Base-by-base conservation (phyloP, 1,140 invertebrate species). In the Forficula auricularia region DNA sequence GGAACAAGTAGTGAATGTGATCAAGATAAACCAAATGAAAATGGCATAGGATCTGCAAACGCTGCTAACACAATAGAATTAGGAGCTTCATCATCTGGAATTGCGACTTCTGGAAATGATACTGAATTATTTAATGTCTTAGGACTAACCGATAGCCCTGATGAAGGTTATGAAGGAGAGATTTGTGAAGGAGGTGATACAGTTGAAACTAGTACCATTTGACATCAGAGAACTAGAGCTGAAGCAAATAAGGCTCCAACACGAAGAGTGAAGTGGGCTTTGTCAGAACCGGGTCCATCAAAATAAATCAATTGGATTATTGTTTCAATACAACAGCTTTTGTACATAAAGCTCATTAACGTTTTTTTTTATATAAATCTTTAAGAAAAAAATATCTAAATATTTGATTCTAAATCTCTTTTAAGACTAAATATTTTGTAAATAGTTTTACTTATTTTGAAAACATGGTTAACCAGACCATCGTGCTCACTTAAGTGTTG, bases 131-230 rank as follows among this genome's bases (percentile, higher is more conserved):
- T 7, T 6, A 12, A 39, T 20, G 38, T 10, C 10, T 27, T 27
- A 27, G 68, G 71, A n/a, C 67, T 80, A 48, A 75, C 78, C 2
- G 82, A 87, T 50, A 85, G 82, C 56, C 82, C 82, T 3, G 83
- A 88, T 56, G 83, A 88, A 56, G 83, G 83, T 1, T 88, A 86
- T 56, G 82, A 82, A 34, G 82, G 82, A 19, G 82, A 86, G 54
- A 71, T 59, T 8, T 49, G 46, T 2, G 62, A 64, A 38, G 50
- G 58, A 6, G 62, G 65, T 51, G 65, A 67, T 41, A 10, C 4
- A 27, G 22, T 27, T 6, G 22, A 27, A 27, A 6, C 22, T 6
- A 27, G 10, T 27, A 10, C 4, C 4, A 67, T 67, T 31, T 68
- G 61, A 57, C 61, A 32, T 30, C 33, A 42, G 27, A 39, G 43